These are phyloP conservation scores for Heliocidaris erythrogramma DNA, from an alignment of 35 echinoderm and acorn worm species.

Conservation along the genomic window DNA sequence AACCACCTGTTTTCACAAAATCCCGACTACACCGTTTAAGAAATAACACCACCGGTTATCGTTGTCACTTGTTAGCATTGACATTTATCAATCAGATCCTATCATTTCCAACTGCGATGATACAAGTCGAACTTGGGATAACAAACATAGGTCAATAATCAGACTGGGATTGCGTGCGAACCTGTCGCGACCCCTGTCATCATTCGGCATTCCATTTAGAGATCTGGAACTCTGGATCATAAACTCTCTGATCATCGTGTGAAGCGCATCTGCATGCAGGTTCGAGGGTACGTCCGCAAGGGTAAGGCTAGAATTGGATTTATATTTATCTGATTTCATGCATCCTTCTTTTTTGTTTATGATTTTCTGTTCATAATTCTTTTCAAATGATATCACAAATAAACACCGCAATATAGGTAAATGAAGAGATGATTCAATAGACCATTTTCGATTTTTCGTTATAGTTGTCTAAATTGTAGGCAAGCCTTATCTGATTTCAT, in stretches of 20 bases:
- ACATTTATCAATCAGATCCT: neutral
- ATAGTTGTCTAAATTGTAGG: no score
- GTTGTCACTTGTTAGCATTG: neutral
- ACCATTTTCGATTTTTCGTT: no score
- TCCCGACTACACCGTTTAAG: neutral
- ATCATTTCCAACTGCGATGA: neutral
- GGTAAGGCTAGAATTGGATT: neutral
- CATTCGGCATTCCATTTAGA: neutral
- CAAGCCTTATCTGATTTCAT: no score
- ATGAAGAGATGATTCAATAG: no score
- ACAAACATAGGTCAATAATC: neutral
- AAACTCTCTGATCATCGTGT: neutral
- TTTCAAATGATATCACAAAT: no score
- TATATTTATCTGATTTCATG: neutral
- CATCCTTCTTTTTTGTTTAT: no score
- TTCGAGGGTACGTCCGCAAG: neutral
- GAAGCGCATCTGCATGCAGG: neutral
- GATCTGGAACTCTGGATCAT: neutral
- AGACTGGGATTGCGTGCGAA: neutral
- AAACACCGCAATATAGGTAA: no score
- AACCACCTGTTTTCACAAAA: neutral
- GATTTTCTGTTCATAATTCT: no score
- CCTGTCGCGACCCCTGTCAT: neutral
- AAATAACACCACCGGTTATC: neutral
- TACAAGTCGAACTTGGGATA: neutral